phyloP scores from a whole-genome alignment of 1,140 invertebrate species.

The Argopecten irradians region DNA sequence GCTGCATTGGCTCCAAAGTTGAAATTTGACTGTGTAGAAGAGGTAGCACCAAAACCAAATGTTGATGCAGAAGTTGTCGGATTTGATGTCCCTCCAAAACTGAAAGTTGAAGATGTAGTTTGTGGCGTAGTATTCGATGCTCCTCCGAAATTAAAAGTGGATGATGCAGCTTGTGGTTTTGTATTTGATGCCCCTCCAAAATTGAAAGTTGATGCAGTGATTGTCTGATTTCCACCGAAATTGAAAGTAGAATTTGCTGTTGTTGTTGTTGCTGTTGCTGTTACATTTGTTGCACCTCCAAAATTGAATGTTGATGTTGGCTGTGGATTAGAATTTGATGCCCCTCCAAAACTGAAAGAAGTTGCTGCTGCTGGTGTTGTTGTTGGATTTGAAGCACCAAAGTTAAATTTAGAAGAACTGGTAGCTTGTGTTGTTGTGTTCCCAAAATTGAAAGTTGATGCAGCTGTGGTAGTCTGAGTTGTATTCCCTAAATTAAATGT shows the following conservation, averaged over 20 bases:
- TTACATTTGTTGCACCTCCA: not conserved
- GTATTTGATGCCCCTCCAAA: not conserved
- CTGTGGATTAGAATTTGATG: not conserved
- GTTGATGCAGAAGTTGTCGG: not conserved
- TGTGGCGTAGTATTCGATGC: not conserved
- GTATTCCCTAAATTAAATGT: not conserved
- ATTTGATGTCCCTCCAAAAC: not conserved
- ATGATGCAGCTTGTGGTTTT: not conserved
- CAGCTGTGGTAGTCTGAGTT: not conserved
- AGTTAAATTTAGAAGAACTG: not conserved
- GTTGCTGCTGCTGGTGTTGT: not conserved
- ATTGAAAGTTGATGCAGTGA: not conserved
- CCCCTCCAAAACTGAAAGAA: not conserved
- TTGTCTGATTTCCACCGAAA: too few species aligned
- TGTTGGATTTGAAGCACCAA: not conserved
- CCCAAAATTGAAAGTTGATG: not conserved
- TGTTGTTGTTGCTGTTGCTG: not conserved
- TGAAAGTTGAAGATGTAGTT: not conserved
- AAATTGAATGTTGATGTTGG: not conserved
- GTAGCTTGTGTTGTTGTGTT: not conserved
- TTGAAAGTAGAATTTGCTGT: too few species aligned
- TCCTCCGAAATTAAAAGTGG: not conserved
- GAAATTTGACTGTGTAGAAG: not conserved
- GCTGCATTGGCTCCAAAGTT: not conserved
- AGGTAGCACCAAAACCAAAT: not conserved